These are phyloP conservation scores for Sinopyrophorus schimmeli DNA, from an alignment of 2,888 invertebrate species.

Conservation along the genomic window DNA sequence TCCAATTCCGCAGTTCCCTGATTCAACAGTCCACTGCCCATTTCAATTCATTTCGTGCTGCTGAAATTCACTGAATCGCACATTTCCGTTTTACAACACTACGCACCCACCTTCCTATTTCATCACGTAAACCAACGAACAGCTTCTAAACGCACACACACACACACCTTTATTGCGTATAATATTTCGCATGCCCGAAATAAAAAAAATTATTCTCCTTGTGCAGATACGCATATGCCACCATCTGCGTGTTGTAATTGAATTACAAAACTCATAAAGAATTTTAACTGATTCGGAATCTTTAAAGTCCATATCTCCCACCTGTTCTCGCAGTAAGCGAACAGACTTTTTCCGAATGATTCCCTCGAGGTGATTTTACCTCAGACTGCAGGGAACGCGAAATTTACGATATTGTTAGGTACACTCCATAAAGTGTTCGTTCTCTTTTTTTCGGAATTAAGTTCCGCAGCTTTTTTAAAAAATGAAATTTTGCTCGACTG, in stretches of 20 bases:
- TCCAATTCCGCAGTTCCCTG: conserved; percentile 43
- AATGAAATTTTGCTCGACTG: too few relatives aligned
- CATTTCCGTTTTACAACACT: conserved; percentile 26
- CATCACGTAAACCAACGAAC: conserved; percentile 6
- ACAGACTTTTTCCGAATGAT: conserved; percentile 32
- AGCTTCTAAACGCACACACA: neutral
- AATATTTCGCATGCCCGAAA: conserved; percentile 1
- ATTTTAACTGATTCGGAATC: conserved; percentile 49
- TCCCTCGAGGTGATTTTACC: conserved; percentile 34
- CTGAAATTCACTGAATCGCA: conserved; percentile 28
- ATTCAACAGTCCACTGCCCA: conserved; percentile 40
- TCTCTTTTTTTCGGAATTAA: conserved; percentile 23
- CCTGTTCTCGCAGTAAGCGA: conserved; percentile 45
- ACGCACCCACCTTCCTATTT: conserved; percentile 15
- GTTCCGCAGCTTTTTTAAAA: conserved; percentile 2
- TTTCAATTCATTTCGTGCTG: conserved; percentile 28
- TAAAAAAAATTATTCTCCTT: conserved; percentile 8
- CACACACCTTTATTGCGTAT: conserved; percentile 6
- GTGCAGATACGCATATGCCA: conserved; percentile 12
- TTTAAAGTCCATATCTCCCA: conserved; percentile 48
- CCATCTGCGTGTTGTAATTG: conserved; percentile 29
- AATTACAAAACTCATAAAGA: conserved; percentile 46
- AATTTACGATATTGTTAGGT: conserved; percentile 33
- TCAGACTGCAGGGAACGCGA: conserved; percentile 27
- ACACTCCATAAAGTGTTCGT: conserved; percentile 27